Evolutionary conservation across 2,113 vertebrate species (phyloP), one percentile per base, ranked within the genome.

Genomic region (Hystrix cristata): DNA sequence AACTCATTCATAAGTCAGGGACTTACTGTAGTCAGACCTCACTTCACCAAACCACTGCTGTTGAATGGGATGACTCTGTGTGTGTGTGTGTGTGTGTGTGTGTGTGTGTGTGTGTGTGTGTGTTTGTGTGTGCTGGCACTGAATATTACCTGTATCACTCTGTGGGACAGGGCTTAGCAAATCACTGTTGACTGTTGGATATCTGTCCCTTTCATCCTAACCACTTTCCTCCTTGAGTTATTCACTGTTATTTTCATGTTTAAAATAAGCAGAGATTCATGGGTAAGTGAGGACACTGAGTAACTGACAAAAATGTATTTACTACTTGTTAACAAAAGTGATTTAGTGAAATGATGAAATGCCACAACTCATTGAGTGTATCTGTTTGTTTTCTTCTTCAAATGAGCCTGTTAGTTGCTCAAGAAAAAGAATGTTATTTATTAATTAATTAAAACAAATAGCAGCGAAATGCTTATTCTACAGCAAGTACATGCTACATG

Each of bases 371-470:
- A 16, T 72, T 88, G 3, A 74, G 2, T 29, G 34, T 46, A 12
- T 53, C 9, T 78, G 31, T n/a, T 18, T 62, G 25, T 95, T 83
- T 90, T 87, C 57, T 88, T 95, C 31, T 72, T 25, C 25, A 85
- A 64, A 85, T 38, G 59, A 84, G 43, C 74, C 67, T 89, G n/a
- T n/a, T 51, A n/a, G 65, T n/a, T 64, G 14, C 48, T 96, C 12
- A 62, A 92, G 60, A 76, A 72, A 25, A 85, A 12, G 18, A 89
- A 57, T 67, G 7, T 18, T 74, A 34, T 72, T 62, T 80, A 87
- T 86, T 85, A 78, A 2, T 9, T 87, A 53, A 62, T 90, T 43
- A 81, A 76, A 96, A 64, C 31, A 71, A 90, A 93, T 7, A 60
- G 46, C 38, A 90, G 29, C 19, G 1, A 55, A 76, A 59, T 60